phyloP scores from a whole-genome alignment of 2,888 invertebrate genomes.

The Drosophila atripex region DNA sequence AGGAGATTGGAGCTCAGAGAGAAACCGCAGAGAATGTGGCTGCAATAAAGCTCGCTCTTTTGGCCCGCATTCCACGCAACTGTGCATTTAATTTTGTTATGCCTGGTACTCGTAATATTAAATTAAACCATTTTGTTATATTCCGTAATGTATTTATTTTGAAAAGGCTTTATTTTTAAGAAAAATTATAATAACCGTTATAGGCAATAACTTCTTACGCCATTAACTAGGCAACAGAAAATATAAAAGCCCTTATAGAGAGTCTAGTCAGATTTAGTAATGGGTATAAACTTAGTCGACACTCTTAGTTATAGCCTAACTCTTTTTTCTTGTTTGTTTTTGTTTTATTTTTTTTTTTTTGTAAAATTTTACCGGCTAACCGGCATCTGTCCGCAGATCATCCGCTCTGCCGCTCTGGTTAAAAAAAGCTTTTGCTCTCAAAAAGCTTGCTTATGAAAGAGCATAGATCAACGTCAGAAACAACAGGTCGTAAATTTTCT shows the following conservation, averaged over 20 bases:
- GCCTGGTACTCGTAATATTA: background rate
- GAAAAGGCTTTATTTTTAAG: background rate
- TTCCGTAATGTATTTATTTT: background rate
- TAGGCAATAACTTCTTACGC: background rate
- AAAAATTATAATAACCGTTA: background rate
- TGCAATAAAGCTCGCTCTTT: constrained; percentile 9
- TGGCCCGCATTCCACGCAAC: constrained; percentile 31
- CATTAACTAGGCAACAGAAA: background rate
- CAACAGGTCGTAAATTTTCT: constrained; percentile 70
- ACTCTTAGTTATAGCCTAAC: background rate
- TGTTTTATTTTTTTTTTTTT: constrained; percentile 1
- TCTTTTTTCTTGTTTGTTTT: constrained; percentile 1
- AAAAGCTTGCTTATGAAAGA: constrained; percentile 38
- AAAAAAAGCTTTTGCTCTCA: constrained; percentile 5
- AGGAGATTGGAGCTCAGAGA: constrained; percentile 16
- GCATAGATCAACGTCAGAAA: constrained; percentile 48
- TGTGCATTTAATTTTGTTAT: constrained; percentile 16
- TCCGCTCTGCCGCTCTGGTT: constrained; percentile 13
- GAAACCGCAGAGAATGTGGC: constrained; percentile 6
- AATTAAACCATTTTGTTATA: background rate
- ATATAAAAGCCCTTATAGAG: background rate
- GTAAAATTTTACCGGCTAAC: constrained; percentile 55
- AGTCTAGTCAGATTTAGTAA: background rate
- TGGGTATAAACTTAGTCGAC: background rate
- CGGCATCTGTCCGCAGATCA: constrained; percentile 49